Conservation (phyloP, 2,113 vertebrate genomes). For the Corynorhinus townsendii region DNA sequence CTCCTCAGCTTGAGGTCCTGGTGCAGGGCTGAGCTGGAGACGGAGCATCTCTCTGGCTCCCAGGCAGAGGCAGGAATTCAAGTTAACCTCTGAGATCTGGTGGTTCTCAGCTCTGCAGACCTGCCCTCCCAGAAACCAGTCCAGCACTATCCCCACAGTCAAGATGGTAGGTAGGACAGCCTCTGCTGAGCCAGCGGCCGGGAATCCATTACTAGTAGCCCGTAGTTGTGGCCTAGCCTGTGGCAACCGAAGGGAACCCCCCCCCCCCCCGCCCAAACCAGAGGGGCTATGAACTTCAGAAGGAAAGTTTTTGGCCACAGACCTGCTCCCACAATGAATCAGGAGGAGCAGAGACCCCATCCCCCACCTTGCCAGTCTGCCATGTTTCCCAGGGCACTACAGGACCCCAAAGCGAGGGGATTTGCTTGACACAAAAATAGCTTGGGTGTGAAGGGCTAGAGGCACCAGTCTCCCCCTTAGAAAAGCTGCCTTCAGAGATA, state of each 20-base stretch:
- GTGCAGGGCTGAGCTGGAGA: neutral
- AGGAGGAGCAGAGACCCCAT: neutral
- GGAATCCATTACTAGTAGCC: neutral
- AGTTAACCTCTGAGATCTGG: neutral
- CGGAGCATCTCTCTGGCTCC: neutral
- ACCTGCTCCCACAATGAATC: conserved; percentile 25
- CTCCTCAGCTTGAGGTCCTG: neutral
- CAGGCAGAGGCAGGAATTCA: neutral
- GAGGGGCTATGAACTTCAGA: neutral
- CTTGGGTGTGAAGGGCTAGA: neutral
- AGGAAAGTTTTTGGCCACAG: conserved; percentile 14
- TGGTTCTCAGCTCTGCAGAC: neutral
- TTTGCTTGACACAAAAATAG: neutral
- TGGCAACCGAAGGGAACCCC: neutral
- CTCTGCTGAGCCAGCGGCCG: neutral
- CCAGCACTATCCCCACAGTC: neutral
- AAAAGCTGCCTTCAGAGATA: neutral
- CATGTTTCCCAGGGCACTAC: neutral
- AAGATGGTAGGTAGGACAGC: neutral
- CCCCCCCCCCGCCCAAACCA: neutral
- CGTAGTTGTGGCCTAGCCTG: neutral
- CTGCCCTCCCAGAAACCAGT: neutral
- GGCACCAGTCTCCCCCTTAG: neutral
- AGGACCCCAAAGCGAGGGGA: neutral
- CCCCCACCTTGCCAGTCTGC: neutral